Evolutionary conservation across 2,888 invertebrate species (phyloP).

Genomic region (Crossocerus cetratus): DNA sequence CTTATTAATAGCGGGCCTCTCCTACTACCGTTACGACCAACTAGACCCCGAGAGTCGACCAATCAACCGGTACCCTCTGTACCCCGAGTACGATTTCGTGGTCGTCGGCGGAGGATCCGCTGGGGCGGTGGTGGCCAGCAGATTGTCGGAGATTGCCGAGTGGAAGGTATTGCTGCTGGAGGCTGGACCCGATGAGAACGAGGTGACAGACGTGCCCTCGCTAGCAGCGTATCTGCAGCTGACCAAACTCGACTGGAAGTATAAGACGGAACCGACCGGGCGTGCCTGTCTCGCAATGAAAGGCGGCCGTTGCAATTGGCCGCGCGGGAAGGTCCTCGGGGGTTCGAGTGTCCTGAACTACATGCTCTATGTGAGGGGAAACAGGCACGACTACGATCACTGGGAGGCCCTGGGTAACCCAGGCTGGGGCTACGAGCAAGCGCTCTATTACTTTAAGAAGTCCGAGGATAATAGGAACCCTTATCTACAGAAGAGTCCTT

Average conservation of each 20-base stretch:
- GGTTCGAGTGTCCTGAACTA: constrained; percentile 92
- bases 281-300: constrained; percentile 90
- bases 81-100: constrained; percentile 90
- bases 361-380: constrained; percentile 94
- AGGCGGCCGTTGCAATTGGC: constrained; percentile 91
- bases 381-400: constrained; percentile 88
- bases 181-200: constrained; percentile 92
- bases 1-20: constrained; percentile 87
- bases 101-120: constrained; percentile 93
- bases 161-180: constrained; percentile 90
- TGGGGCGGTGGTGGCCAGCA: constrained; percentile 91
- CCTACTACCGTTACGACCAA: constrained; percentile 88
- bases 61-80: constrained; percentile 83
- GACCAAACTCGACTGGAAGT: constrained; percentile 92
- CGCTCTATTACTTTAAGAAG: constrained; percentile 92
- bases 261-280: constrained; percentile 90
- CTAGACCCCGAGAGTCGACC: constrained; percentile 89
- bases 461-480: constrained; percentile 94
- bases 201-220: constrained; percentile 92
- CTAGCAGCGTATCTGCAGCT: constrained; percentile 91
- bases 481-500: constrained; percentile 84
- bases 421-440: constrained; percentile 92
- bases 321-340: constrained; percentile 92
- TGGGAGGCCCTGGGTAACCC: constrained; percentile 93
- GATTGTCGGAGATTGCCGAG: constrained; percentile 85